phyloP scores from a whole-genome alignment of 1,140 invertebrate genomes.

The Acarapis woodi region DNA sequence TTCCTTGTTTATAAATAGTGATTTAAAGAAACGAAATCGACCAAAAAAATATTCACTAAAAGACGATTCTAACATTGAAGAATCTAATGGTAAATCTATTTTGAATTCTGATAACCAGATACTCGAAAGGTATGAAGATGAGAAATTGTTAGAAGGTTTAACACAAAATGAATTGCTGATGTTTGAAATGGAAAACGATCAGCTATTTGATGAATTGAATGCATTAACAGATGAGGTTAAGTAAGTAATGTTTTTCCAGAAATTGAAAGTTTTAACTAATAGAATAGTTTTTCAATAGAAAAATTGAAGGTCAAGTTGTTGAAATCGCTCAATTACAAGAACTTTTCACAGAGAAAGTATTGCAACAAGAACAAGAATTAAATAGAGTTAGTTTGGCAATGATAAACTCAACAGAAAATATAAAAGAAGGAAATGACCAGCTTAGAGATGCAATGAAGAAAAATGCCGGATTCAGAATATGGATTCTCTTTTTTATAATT shows the following conservation, averaged over 20 bases:
- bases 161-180: slow-evolving; percentile 64
- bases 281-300: slow-evolving; percentile 15
- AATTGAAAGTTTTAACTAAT: slow-evolving; percentile 1
- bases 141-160: slow-evolving; percentile 25
- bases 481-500: slow-evolving; percentile 74
- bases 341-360: slow-evolving; percentile 82
- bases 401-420: slow-evolving; percentile 69
- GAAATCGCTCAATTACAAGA: slow-evolving; percentile 88
- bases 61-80: not conserved
- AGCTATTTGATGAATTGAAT: slow-evolving; percentile 39
- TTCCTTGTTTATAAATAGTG: not conserved
- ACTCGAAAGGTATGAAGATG: not conserved
- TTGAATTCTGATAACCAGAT: not conserved
- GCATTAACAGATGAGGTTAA: slow-evolving; percentile 37
- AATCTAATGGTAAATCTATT: not conserved
- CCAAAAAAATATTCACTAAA: not conserved
- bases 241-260: slow-evolving; percentile 23
- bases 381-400: slow-evolving; percentile 58
- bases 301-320: slow-evolving; percentile 53
- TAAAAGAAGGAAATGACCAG: slow-evolving; percentile 84
- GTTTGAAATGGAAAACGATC: slow-evolving; percentile 22
- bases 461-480: slow-evolving; percentile 71
- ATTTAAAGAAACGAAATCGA: not conserved
- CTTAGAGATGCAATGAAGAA: slow-evolving; percentile 67
- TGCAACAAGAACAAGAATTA: slow-evolving; percentile 75